Evolutionary conservation across 2,888 invertebrate species (phyloP).

Genomic region (Sthenelais limicola): DNA sequence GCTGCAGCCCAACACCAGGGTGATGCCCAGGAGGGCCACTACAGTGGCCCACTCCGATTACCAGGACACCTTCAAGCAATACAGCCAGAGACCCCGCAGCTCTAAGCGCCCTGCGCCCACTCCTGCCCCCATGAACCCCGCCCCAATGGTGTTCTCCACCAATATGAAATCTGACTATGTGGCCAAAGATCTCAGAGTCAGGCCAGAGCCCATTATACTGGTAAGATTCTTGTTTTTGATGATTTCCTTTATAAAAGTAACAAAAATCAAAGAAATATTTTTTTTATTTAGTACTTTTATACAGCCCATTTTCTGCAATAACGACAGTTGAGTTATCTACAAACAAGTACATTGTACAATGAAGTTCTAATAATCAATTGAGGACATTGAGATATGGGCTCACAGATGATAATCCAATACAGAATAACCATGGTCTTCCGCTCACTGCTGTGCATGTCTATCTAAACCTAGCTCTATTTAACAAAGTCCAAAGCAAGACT

Average conservation of each 20-base stretch:
- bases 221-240: slow-evolving; percentile 14
- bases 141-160: slow-evolving; percentile 64
- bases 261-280: background rate
- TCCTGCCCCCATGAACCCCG: slow-evolving; percentile 57
- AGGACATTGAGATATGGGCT: too few relatives aligned
- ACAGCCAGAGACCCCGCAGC: slow-evolving; percentile 61
- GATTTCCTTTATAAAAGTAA: background rate
- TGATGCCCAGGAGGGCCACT: background rate
- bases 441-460: too few relatives aligned
- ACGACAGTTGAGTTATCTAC: too few relatives aligned
- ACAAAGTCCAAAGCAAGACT: too few relatives aligned
- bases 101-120: slow-evolving; percentile 64
- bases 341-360: too few relatives aligned
- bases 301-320: too few relatives aligned
- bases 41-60: slow-evolving; percentile 57
- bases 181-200: slow-evolving; percentile 39
- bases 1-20: background rate
- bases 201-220: slow-evolving; percentile 30
- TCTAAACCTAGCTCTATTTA: too few relatives aligned
- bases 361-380: too few relatives aligned
- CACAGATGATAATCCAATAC: too few relatives aligned
- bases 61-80: slow-evolving; percentile 57
- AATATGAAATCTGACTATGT: slow-evolving; percentile 63
- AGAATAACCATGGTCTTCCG: too few relatives aligned
- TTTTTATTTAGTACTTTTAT: background rate